Percentiles rank a stretch among this genome's conserved stretches.
Conservation (phyloP, 2,113 vertebrate species). For the Tautogolabrus adspersus region DNA sequence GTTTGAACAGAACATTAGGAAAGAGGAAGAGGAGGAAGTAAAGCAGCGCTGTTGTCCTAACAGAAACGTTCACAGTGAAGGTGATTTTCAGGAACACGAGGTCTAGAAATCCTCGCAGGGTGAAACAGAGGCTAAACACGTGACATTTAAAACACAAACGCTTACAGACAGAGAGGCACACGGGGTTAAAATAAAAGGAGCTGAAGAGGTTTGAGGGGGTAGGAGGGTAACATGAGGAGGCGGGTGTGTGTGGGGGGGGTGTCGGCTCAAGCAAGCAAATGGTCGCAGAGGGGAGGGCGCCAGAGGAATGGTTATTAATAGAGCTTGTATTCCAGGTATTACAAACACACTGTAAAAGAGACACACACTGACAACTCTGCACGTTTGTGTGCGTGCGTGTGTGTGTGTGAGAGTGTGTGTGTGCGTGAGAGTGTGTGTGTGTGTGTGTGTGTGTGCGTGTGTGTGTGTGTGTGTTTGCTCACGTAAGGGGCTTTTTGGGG, state of each 20-base stretch:
- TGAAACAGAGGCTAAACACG: neutral
- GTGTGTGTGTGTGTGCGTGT: conserved; percentile 10
- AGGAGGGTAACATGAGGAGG: conserved; percentile 10
- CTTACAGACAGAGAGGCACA: neutral
- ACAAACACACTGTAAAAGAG: neutral
- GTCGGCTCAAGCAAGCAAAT: conserved; percentile 29
- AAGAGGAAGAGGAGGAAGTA: too few species aligned
- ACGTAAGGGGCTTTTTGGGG: conserved; percentile 68
- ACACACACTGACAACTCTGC: neutral
- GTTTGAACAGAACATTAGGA: too few species aligned
- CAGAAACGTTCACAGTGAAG: neutral
- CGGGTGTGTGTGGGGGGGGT: conserved; percentile 4
- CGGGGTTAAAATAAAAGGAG: neutral
- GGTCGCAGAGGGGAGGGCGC: conserved; percentile 13
- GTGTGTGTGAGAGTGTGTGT: conserved; percentile 18
- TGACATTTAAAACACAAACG: neutral
- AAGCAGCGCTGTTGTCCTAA: neutral
- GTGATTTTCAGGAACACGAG: neutral
- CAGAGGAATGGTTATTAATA: conserved; percentile 43
- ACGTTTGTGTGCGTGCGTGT: conserved; percentile 18
- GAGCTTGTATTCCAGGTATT: conserved; percentile 44
- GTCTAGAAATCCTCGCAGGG: neutral
- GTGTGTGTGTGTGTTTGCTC: conserved; percentile 39
- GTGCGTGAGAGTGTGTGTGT: conserved; percentile 21
- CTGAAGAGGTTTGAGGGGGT: neutral